Evolutionary conservation across 2,888 invertebrate species (phyloP), one percentile per base, ranked within the genome.

Genomic region (Sclerodermus sp.): DNA sequence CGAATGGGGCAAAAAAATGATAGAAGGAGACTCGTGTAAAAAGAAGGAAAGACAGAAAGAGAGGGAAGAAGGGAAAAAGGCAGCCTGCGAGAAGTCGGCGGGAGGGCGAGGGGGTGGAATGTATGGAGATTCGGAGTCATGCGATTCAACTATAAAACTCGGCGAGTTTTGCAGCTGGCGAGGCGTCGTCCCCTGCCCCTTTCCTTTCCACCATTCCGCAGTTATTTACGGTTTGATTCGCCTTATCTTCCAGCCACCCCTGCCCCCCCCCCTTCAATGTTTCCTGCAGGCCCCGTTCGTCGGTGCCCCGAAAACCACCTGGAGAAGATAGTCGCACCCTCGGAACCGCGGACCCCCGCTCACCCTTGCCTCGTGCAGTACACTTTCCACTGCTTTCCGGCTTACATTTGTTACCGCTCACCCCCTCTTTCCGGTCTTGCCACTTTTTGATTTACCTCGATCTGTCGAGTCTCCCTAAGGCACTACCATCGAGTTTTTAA

Each of bases 141-240:
- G 76, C 76, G 73, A 76, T 76, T 76, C 74, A 76, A 76, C 77
- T 76, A 77, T 77, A 77, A 77, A 77, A 77, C 77, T 77, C 77
- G 69, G 66, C 68, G 73, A 74, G 74, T 75, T 74, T 75, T 75
- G 73, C 74, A 74, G 73, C 71, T 71, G 71, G 73, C 67, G 67
- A 74, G 74, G 70, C 72, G 67, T 71, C 70, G 64, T 62, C 58
- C 61, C 66, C 66, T 64, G 56, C 60, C 62, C 66, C 59, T 61
- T 67, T 64, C 68, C 72, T 71, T 74, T 73, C 74, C 70, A 67
- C 71, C 69, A 68, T 74, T 74, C 71, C 67, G 68, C 74, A 71
- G 77, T 77, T 77, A 77, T 77, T 77, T 77, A 77, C 76, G 77
- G 68, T 77, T 77, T 76, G 77, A 77, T 74, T 77, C 76, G 71